A percentile compares a stretch with the other conserved stretches of the same genome.
Evolutionary conservation across 2,888 invertebrate species (phyloP).

Genomic region (Pharmacophagus antenor): DNA sequence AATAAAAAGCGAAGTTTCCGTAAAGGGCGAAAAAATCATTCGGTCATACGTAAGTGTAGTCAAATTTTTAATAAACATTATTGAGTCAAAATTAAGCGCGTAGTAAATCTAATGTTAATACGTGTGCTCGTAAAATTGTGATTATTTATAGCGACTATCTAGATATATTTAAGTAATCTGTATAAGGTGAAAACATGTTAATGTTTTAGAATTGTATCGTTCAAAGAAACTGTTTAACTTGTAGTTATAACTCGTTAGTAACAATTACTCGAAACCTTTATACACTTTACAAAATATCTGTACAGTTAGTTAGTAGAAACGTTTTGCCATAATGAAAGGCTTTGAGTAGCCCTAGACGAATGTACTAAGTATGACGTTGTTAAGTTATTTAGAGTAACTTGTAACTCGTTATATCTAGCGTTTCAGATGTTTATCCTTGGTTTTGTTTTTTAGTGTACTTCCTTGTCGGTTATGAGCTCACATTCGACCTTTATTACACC

Average conservation of each 20-base stretch:
- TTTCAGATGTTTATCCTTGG: background rate
- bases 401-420: background rate
- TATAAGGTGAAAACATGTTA: background rate
- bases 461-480: background rate
- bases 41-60: too few relatives aligned
- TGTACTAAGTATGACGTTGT: background rate
- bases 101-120: too few relatives aligned
- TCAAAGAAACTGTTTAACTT: conserved; percentile 7
- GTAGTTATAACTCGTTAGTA: conserved; percentile 18
- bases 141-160: background rate
- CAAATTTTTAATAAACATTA: too few relatives aligned
- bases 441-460: too few relatives aligned
- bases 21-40: too few relatives aligned
- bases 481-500: background rate
- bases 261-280: conserved; percentile 24
- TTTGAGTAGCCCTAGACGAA: conserved; percentile 5
- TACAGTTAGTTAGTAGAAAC: conserved; percentile 16
- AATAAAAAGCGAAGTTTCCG: too few relatives aligned
- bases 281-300: conserved; percentile 6
- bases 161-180: background rate
- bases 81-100: too few relatives aligned
- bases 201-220: background rate
- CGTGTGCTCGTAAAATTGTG: background rate
- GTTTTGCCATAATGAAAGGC: conserved; percentile 18
- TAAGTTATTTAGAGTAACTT: background rate